Evolutionary conservation across 2,797 vertebrate species (phyloP).

Genomic region (Enteromius trimaculatus): DNA sequence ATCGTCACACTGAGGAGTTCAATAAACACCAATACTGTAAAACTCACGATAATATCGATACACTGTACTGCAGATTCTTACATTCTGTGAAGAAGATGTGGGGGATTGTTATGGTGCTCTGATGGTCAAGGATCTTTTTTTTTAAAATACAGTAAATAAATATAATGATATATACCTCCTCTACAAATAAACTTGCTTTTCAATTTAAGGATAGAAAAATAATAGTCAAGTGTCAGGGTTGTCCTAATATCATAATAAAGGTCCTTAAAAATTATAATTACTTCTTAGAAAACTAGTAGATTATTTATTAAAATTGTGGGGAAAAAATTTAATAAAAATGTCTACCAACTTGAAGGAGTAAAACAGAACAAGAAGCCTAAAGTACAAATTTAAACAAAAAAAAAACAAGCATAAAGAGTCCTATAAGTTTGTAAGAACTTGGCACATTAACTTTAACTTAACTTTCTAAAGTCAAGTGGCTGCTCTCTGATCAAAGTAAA

Average conservation of each 20-base stretch:
- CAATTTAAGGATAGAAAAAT: not conserved
- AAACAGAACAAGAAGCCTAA: not conserved
- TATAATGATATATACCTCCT: not conserved
- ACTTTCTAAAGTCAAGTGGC: not conserved
- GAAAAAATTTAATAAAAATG: no score
- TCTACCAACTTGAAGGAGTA: not conserved
- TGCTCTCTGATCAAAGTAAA: not conserved
- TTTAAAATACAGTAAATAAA: not conserved
- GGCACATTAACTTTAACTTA: constrained; percentile 4
- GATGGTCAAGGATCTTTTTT: not conserved
- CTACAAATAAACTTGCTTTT: not conserved
- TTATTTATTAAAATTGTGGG: not conserved
- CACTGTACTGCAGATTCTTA: not conserved
- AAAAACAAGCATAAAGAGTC: no score
- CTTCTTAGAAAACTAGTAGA: not conserved
- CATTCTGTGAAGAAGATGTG: not conserved
- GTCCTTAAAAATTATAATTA: not conserved
- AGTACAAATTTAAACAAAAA: no score
- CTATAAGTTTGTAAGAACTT: not conserved
- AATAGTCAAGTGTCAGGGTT: not conserved
- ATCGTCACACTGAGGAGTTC: constrained; percentile 21
- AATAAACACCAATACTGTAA: not conserved
- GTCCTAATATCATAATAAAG: not conserved
- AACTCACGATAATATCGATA: not conserved
- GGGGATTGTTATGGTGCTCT: not conserved